Base-by-base conservation (phyloP, 2,113 vertebrate species). In the Ceratotherium simum region DNA sequence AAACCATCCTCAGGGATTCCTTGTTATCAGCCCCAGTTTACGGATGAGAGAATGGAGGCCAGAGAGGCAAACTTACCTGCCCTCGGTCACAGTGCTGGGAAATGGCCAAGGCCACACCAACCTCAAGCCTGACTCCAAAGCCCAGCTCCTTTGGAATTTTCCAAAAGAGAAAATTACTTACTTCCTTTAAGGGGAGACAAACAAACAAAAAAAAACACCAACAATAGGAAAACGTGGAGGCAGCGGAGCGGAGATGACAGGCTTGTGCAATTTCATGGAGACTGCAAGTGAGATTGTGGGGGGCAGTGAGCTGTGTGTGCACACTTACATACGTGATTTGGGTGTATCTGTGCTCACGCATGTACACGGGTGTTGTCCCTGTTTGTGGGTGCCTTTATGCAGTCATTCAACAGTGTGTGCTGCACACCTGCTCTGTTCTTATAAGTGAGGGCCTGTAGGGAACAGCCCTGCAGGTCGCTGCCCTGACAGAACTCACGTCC, bases 111-210 rank as follows among this genome's bases (percentile, higher is more conserved):
- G n/a, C 78, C 72, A 85, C 18, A 29, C 39, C 31, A 67, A n/a
- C 27, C 51, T 36, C 12, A 31, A 17, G 20, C 51, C 46, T 93
- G 42, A 93, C 33, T 72, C 60, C 0, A 16, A 85, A 96, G 27
- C 42, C 33, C 36, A 79, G 64, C 12, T 25, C 25, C n/a, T 95
- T 95, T 56, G 48, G 46, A 92, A 58, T 95, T 97, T 92, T 96
- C 67, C 73, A 54, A 70, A 96, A 89, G 12, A 17, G 20, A 27
- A 54, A 54, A 54, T 54, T 54, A 54, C 51, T 54, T 54, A 54
- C 46, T n/a, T 83, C n/a, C 89, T 91, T 20, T 25, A 17, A 65
- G 51, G 46, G 67, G 54, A 91, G 58, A 75, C 69, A 81, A 62
- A 69, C 48, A 20, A 56, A 90, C 75, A 54, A 54, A 16, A 14